Evolutionary conservation across 53 echinoderm and acorn worm genomes (phyloP).

Genomic region (Temnopleurus reevesii): DNA sequence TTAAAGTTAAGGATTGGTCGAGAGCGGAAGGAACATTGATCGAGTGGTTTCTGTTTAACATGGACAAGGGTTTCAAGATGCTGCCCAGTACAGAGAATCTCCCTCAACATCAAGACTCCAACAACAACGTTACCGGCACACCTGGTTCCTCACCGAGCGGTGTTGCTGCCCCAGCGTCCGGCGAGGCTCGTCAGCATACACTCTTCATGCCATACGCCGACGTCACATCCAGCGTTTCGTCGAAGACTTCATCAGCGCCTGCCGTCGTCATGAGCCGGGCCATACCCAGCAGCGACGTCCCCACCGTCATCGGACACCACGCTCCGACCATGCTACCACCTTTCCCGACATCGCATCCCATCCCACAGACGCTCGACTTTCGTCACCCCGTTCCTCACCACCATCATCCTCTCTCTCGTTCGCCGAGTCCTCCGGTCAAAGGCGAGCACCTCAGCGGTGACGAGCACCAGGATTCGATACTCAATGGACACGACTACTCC

Average conservation of each 20-base stretch:
- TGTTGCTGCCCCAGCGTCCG: neutral
- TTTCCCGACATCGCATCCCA: neutral
- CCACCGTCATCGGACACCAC: conserved; percentile 2
- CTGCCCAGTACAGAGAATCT: conserved; percentile 27
- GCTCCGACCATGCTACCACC: conserved; percentile 35
- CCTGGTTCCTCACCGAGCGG: neutral
- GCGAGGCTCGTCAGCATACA: conserved; percentile 49
- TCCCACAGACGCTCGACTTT: conserved; percentile 31
- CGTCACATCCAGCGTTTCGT: conserved; percentile 11
- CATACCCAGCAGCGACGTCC: neutral
- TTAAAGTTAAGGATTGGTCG: conserved; percentile 53
- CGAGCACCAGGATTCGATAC: conserved; percentile 25
- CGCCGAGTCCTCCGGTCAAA: conserved; percentile 37
- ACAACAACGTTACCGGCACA: conserved; percentile 27
- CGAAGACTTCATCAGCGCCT: conserved; percentile 40
- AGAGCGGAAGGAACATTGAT: conserved; percentile 13
- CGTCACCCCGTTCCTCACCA: conserved; percentile 16
- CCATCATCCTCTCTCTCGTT: conserved; percentile 50
- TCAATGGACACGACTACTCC: conserved; percentile 43
- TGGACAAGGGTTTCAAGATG: conserved; percentile 53
- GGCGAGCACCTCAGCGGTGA: conserved; percentile 51
- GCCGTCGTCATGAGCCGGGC: conserved; percentile 57
- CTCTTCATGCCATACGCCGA: conserved; percentile 61
- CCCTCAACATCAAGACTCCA: conserved; percentile 31
- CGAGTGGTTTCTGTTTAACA: conserved; percentile 36